Base-by-base conservation (phyloP, 2,113 vertebrate species). In the Barbus barbus region DNA sequence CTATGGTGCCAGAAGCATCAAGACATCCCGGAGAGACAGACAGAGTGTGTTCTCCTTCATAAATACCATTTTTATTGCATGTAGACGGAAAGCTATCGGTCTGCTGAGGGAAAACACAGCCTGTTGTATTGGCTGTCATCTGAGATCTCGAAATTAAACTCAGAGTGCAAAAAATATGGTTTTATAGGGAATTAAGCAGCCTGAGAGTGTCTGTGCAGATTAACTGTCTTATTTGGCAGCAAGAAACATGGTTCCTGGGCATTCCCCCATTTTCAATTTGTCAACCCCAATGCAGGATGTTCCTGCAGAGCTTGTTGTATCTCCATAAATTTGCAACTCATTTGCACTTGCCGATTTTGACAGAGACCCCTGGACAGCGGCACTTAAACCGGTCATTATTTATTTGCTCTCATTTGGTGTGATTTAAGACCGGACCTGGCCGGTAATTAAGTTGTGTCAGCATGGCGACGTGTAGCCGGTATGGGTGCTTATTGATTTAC, bases 381-480 rank as follows among this genome's bases (percentile, higher is more conserved):
- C 67, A 87, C 87, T 92, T 92, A 89, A 93, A 91, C 78, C 36
- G 79, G 86, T 90, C 91, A 88, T 93, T 93, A 93, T 94, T 93
- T 93, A 93, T 93, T 93, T 92, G 86, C 90, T 90, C 91, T 92
- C 86, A 76, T 93, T 71, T 93, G 31, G 51, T 85, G 83, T 93
- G 92, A 93, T 93, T 93, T 92, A 93, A 92, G 90, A 87, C 86
- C 87, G 36, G 51, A 74, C 36, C 83, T 85, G 44, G 84, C 71
- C 87, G 88, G 89, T 92, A 92, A 94, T 94, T 92, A 94, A 92
- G 90, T 92, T 92, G 92, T 92, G 91, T 93, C 90, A 94, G 91
- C 90, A 58, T 72, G 38, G 58, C 82, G 76, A 85, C 56, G 69
- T 87, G 88, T 87, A 88, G 83, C 85, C 88, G 87, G 88, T 73